A percentile compares a stretch with the other conserved stretches of the same genome.
Conservation (phyloP, 2,113 vertebrate species). For the Ictalurus punctatus region DNA sequence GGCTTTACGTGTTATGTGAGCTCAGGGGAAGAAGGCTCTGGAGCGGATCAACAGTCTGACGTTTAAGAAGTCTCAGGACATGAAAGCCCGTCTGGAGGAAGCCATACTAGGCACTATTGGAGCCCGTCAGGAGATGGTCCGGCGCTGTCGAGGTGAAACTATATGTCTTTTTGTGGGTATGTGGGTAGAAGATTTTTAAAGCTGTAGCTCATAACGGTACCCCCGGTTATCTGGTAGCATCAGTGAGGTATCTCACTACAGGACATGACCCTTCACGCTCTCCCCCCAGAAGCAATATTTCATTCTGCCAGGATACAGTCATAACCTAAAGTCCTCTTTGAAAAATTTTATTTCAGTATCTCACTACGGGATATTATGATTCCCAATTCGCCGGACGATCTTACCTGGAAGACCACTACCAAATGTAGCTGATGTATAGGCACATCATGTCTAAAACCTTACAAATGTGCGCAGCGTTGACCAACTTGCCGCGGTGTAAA, state of each 20-base stretch:
- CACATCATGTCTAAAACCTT: neutral
- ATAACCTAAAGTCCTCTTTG: neutral
- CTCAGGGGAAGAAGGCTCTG: constrained; percentile 84
- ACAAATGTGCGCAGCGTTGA: neutral
- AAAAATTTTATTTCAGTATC: neutral
- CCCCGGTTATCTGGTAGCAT: neutral
- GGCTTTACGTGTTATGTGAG: neutral
- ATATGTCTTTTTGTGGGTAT: neutral
- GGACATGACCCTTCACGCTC: neutral
- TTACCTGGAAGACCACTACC: neutral
- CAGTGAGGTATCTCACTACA: neutral
- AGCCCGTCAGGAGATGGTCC: constrained; percentile 91
- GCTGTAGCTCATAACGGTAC: neutral
- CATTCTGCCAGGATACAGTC: neutral
- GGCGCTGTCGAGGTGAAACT: constrained; percentile 81
- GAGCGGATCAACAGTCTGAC: constrained; percentile 90
- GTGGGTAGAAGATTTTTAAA: neutral
- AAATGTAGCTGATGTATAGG: too few relatives aligned
- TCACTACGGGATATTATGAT: neutral
- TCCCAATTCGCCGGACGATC: neutral
- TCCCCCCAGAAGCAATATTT: neutral
- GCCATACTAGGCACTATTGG: constrained; percentile 88
- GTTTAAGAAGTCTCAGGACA: constrained; percentile 91
- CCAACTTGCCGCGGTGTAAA: neutral
- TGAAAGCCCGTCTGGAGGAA: constrained; percentile 90